These are phyloP conservation scores for Cottoperca gobio DNA, from an alignment of 2,797 vertebrate genomes.

Conservation along the genomic window DNA sequence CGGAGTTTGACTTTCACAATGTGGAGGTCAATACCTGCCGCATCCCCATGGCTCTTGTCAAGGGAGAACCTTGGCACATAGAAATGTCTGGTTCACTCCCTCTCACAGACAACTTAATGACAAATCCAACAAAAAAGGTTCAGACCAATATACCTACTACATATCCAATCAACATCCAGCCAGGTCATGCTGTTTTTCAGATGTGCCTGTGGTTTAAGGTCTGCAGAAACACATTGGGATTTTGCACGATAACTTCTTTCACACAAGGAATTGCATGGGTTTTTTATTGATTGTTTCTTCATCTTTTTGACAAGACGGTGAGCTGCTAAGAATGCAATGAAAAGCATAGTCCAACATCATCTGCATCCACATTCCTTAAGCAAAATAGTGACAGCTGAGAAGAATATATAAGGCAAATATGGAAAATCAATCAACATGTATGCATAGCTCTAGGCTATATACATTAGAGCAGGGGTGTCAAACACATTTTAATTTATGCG, in stretches of 20 bases:
- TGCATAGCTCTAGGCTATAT: neutral
- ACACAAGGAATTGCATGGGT: conserved; percentile 30
- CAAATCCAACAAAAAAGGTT: neutral
- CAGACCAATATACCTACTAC: neutral
- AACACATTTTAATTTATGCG: too few relatives aligned
- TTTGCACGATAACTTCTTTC: neutral
- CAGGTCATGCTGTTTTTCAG: conserved; percentile 6
- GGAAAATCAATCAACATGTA: neutral
- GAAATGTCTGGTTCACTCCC: conserved; percentile 22
- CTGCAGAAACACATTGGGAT: conserved; percentile 10
- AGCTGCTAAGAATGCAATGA: conserved; percentile 22
- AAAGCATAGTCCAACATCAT: neutral
- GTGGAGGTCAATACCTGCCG: conserved; percentile 58
- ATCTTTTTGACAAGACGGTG: conserved; percentile 16
- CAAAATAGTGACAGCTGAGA: neutral
- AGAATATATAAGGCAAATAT: neutral
- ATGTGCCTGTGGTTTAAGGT: neutral
- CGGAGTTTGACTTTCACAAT: conserved; percentile 59
- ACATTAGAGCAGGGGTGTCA: too few relatives aligned
- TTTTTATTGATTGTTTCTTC: conserved; percentile 8
- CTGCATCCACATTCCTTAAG: neutral
- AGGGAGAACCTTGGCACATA: neutral
- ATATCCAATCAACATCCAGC: neutral
- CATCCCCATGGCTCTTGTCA: conserved; percentile 12
- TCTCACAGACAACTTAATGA: conserved; percentile 5